Evolutionary conservation across 2,888 invertebrate genomes (phyloP).

Genomic region (Venusia cambrica): DNA sequence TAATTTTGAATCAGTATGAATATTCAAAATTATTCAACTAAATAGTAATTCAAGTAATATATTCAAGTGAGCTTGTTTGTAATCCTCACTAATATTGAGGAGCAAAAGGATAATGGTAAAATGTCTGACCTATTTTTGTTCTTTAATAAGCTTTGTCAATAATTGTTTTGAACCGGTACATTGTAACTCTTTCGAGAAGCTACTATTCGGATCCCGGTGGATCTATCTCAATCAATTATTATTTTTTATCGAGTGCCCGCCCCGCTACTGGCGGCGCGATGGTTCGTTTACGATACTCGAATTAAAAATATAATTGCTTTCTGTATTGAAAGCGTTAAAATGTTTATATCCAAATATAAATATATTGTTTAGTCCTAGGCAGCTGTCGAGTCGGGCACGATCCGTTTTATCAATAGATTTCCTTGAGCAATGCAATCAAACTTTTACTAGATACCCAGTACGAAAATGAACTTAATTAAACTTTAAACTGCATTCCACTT

Average conservation of each 20-base stretch:
- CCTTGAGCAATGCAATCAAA: slow-evolving; percentile 2
- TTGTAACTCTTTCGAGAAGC: no score
- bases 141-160: no score
- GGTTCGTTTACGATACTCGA: slow-evolving; percentile 33
- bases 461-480: slow-evolving; percentile 28
- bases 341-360: slow-evolving; percentile 29
- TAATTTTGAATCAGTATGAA: no score
- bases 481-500: slow-evolving; percentile 27
- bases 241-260: slow-evolving; percentile 15
- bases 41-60: no score
- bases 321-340: slow-evolving; percentile 36
- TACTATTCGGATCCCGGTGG: no score
- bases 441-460: slow-evolving; percentile 9
- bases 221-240: slow-evolving; percentile 26
- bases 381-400: slow-evolving; percentile 5
- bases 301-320: slow-evolving; percentile 51
- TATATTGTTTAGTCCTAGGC: slow-evolving; percentile 3
- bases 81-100: no score
- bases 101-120: no score
- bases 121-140: no score
- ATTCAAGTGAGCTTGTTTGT: no score
- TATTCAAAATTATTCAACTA: no score
- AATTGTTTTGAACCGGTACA: no score
- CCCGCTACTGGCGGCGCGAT: slow-evolving; percentile 14
- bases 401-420: neutral